These are phyloP conservation scores for Chauna torquata DNA, from an alignment of 2,113 vertebrate genomes.

Conservation along the genomic window DNA sequence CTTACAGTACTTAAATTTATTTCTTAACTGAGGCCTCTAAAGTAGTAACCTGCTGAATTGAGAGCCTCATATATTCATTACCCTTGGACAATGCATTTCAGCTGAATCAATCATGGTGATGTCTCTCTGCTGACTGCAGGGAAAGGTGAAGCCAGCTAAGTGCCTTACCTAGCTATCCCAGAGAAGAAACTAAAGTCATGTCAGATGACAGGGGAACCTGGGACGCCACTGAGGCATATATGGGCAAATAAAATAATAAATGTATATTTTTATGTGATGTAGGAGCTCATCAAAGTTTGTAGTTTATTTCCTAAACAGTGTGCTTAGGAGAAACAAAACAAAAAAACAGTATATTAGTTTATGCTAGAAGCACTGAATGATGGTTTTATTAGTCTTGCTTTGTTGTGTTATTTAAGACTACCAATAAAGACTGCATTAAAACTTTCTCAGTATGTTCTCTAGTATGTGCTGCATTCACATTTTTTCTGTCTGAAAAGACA, in stretches of 20 bases:
- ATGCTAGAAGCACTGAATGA: not conserved
- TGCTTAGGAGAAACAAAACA: not conserved
- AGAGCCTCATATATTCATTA: not conserved
- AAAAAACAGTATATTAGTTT: not conserved
- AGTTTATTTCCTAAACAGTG: not conserved
- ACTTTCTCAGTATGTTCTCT: not conserved
- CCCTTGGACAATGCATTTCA: accelerated
- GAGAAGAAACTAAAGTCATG: not conserved
- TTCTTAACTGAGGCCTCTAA: not conserved
- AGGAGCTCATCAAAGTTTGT: not conserved
- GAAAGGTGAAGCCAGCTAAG: not conserved
- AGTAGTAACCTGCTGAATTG: not conserved
- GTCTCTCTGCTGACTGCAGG: not conserved
- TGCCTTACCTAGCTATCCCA: not conserved
- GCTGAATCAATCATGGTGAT: not conserved
- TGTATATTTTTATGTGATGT: not conserved
- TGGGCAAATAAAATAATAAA: not conserved
- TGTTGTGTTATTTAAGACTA: not conserved
- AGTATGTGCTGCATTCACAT: not conserved
- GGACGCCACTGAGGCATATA: not conserved
- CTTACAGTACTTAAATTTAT: not conserved
- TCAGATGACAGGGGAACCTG: not conserved
- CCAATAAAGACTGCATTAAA: not conserved
- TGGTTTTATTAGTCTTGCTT: not conserved
- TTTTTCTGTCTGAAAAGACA: not conserved